phyloP scores from a whole-genome alignment of 2,888 invertebrate species.

The Andrena chrysosceles region DNA sequence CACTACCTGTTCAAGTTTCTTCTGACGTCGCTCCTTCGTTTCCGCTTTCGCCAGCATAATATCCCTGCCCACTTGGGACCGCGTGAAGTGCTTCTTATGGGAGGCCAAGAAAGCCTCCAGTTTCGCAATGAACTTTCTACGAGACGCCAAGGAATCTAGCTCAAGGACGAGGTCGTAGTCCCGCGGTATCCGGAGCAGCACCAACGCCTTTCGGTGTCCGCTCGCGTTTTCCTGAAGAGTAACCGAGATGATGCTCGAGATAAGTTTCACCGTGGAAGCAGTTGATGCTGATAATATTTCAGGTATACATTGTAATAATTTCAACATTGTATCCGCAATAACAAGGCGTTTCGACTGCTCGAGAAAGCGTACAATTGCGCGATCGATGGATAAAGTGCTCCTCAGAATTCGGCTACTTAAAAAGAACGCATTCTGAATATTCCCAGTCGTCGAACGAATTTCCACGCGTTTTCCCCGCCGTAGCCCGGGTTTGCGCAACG shows the following conservation, averaged over 20 bases:
- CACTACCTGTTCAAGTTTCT: constrained; percentile 90
- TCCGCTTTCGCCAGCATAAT: constrained; percentile 96
- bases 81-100: constrained; percentile 92
- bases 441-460: neutral
- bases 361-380: constrained; percentile 44
- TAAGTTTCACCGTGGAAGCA: neutral
- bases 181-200: constrained; percentile 92
- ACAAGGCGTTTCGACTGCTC: constrained; percentile 6
- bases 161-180: constrained; percentile 98
- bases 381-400: neutral
- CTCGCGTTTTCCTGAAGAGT: constrained; percentile 87
- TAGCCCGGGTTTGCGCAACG: neutral
- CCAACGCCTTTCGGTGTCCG: constrained; percentile 91
- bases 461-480: constrained; percentile 5
- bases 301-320: neutral
- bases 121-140: constrained; percentile 95
- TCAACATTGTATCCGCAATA: too few relatives aligned
- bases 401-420: constrained; percentile 6
- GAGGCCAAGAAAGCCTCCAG: constrained; percentile 93
- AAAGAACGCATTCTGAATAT: neutral
- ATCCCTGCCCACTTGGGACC: constrained; percentile 90
- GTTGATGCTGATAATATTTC: neutral
- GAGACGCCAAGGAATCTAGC: constrained; percentile 92
- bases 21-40: constrained; percentile 96
- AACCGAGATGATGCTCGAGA: constrained; percentile 11